Conservation (phyloP, 2,888 invertebrate genomes). For the Julus scandinavius region DNA sequence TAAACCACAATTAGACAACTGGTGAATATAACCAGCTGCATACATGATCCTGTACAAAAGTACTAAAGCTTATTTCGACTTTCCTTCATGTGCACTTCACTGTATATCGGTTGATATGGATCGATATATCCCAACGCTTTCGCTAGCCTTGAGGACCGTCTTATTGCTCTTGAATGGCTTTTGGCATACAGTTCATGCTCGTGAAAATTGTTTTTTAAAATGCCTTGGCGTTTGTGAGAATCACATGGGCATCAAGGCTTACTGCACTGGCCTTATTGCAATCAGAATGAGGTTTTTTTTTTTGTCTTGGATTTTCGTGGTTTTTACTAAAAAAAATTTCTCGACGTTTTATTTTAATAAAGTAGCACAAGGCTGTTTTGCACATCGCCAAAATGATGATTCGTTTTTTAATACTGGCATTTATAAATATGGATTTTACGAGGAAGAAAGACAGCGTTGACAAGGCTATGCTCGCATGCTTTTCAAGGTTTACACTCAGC, state of each 20-base stretch:
- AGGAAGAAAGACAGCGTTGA: neutral
- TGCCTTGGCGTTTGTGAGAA: neutral
- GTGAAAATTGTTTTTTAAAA: slow-evolving; percentile 19
- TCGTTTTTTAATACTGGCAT: neutral
- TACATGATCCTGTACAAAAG: neutral
- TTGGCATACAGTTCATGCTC: slow-evolving; percentile 29
- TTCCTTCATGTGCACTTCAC: slow-evolving; percentile 5
- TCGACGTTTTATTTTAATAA: slow-evolving; percentile 6
- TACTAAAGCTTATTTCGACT: neutral
- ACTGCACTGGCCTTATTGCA: neutral
- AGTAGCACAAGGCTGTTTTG: slow-evolving; percentile 4
- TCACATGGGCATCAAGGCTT: neutral
- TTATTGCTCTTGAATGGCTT: slow-evolving; percentile 23
- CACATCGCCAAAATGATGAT: neutral
- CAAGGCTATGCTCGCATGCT: neutral
- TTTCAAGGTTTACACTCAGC: no score
- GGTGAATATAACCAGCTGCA: no score
- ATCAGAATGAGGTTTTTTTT: no score
- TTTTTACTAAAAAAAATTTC: neutral
- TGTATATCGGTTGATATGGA: neutral
- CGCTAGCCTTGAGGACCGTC: slow-evolving; percentile 17
- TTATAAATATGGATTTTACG: slow-evolving; percentile 32
- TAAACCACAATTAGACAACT: no score
- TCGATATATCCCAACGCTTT: slow-evolving; percentile 28
- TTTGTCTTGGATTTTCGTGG: no score